Percentiles rank a stretch among this genome's conserved stretches.
phyloP scores from a whole-genome alignment of 2,797 vertebrate species.

The Vespertilio murinus region DNA sequence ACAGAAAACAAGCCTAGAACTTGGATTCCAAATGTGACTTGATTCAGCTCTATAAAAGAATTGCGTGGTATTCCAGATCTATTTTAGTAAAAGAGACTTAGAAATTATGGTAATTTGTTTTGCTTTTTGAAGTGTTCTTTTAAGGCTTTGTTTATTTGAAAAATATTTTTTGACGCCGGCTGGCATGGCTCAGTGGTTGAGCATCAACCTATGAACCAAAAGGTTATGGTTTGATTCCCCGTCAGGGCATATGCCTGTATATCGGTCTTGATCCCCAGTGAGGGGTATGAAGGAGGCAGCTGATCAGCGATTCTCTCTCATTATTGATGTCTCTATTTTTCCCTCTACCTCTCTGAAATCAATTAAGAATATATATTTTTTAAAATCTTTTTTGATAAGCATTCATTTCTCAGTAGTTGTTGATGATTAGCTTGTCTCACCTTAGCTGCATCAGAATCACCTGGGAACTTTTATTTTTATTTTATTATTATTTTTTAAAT shows the following conservation, averaged over 20 bases:
- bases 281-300: too few species aligned
- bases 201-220: too few species aligned
- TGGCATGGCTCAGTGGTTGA: too few species aligned
- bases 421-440: neutral
- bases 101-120: slow-evolving; percentile 11
- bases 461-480: neutral
- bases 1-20: slow-evolving; percentile 5
- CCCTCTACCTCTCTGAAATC: too few species aligned
- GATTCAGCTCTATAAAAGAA: neutral
- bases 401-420: neutral
- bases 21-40: neutral
- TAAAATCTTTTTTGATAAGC: neutral
- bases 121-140: neutral
- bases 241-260: too few species aligned
- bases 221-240: too few species aligned
- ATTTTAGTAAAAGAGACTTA: neutral
- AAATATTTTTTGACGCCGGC: neutral
- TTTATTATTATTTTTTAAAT: too few species aligned
- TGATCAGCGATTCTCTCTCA: too few species aligned
- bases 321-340: too few species aligned
- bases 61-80: neutral
- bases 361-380: too few species aligned
- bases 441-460: neutral
- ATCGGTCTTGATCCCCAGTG: too few species aligned
- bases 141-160: neutral